These are phyloP conservation scores for Pollenia labialis DNA, from an alignment of 2,888 invertebrate species.

Conservation along the genomic window DNA sequence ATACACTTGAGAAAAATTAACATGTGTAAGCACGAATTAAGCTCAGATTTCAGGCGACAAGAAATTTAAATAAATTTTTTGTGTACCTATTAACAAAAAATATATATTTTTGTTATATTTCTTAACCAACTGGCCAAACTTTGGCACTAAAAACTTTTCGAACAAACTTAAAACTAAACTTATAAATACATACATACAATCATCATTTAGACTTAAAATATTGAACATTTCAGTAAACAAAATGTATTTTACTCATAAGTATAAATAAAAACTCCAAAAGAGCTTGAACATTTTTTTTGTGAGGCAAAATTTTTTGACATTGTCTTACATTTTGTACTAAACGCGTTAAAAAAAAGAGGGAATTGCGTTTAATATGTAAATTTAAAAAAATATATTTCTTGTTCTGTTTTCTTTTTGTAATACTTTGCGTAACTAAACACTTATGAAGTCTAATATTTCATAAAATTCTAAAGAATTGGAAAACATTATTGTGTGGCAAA, in stretches of 20 bases:
- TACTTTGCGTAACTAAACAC: constrained; percentile 67
- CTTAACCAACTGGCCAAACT: neutral
- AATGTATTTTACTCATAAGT: constrained; percentile 1
- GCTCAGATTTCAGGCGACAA: constrained; percentile 74
- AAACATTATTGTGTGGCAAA: constrained; percentile 61
- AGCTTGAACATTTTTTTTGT: neutral
- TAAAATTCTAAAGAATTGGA: constrained; percentile 69
- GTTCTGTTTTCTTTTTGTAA: constrained; percentile 35
- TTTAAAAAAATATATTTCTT: constrained; percentile 41
- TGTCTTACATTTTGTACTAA: constrained; percentile 44
- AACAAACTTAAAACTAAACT: neutral
- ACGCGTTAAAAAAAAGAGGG: constrained; percentile 34
- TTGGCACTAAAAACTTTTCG: neutral
- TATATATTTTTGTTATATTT: neutral
- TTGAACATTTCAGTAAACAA: neutral
- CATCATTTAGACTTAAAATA: neutral
- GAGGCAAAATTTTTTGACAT: constrained; percentile 30
- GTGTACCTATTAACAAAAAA: constrained; percentile 11
- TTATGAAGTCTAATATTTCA: constrained; percentile 70
- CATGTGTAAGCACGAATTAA: constrained; percentile 75
- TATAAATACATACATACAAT: no score
- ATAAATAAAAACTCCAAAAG: neutral
- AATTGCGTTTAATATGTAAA: constrained; percentile 66
- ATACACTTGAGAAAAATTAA: constrained; percentile 59
- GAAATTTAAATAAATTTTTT: constrained; percentile 37